Evolutionary conservation across 1,140 invertebrate genomes (phyloP).

Genomic region (Branchinecta lindahli): DNA sequence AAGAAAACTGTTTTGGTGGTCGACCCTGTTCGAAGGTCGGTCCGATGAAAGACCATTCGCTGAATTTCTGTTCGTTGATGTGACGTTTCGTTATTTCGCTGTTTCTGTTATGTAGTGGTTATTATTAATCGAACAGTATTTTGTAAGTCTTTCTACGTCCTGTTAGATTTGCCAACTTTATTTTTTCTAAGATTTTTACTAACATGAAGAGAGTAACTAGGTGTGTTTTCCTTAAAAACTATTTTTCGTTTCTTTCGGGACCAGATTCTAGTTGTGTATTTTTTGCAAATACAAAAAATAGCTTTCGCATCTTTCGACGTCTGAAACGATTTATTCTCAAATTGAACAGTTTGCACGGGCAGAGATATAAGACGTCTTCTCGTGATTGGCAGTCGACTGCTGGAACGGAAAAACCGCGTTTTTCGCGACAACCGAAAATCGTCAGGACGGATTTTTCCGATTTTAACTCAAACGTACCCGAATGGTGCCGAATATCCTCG

Average conservation of each 20-base stretch:
- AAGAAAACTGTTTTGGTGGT: neutral
- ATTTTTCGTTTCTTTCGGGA: neutral
- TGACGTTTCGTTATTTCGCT: neutral
- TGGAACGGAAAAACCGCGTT: too few relatives aligned
- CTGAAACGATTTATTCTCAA: too few relatives aligned
- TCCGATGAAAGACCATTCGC: neutral
- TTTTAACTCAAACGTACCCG: too few relatives aligned
- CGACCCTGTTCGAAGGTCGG: neutral
- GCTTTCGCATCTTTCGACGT: too few relatives aligned
- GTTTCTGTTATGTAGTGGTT: neutral
- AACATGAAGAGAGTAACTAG: neutral
- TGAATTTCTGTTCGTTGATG: neutral
- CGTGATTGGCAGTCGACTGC: too few relatives aligned
- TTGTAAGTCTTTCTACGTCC: neutral
- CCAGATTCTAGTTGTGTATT: neutral
- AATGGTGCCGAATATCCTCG: too few relatives aligned
- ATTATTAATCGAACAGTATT: neutral
- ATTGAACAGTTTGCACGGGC: too few relatives aligned
- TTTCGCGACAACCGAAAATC: too few relatives aligned
- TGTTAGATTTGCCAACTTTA: slow-evolving; percentile 1
- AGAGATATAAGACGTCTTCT: too few relatives aligned
- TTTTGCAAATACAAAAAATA: neutral
- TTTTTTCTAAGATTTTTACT: slow-evolving; percentile 11
- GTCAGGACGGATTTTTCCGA: too few relatives aligned
- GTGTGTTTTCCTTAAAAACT: neutral